Evolutionary conservation across 2,113 vertebrate species (phyloP).

Genomic region (Myotis lucifugus): DNA sequence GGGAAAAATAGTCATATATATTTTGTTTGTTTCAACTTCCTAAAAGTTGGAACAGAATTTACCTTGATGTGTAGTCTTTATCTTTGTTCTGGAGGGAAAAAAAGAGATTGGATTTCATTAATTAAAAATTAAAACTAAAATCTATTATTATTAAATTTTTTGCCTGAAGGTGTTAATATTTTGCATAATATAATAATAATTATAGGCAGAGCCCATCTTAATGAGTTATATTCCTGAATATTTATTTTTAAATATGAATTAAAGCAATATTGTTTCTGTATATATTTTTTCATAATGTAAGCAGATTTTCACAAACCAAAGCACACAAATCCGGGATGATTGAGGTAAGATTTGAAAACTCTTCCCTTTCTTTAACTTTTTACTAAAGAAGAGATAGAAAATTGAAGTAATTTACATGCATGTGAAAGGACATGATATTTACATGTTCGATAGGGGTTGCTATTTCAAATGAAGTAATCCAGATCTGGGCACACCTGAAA

Average conservation of each 20-base stretch:
- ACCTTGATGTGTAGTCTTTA: background rate
- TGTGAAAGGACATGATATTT: background rate
- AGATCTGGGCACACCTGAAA: background rate
- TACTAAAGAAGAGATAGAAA: background rate
- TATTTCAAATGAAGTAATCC: background rate
- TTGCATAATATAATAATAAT: background rate
- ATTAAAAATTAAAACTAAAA: background rate
- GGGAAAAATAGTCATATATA: background rate
- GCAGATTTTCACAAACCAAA: background rate
- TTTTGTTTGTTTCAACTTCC: background rate
- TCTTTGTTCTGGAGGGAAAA: background rate
- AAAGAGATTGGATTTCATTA: background rate
- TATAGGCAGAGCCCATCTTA: background rate
- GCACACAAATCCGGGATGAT: background rate
- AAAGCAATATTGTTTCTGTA: background rate
- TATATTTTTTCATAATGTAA: background rate
- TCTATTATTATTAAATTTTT: background rate
- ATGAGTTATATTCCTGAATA: background rate
- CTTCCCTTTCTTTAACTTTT: background rate
- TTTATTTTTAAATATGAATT: background rate
- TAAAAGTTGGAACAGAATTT: background rate
- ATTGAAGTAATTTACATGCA: background rate
- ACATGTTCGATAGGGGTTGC: rapidly evolving
- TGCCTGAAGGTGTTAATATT: background rate
- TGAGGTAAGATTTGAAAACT: background rate